Percentiles rank a stretch among this genome's conserved stretches.
phyloP scores from a whole-genome alignment of 30 jellyfish, hydroid and myxozoan genomes.

The Clytia hemisphaerica region DNA sequence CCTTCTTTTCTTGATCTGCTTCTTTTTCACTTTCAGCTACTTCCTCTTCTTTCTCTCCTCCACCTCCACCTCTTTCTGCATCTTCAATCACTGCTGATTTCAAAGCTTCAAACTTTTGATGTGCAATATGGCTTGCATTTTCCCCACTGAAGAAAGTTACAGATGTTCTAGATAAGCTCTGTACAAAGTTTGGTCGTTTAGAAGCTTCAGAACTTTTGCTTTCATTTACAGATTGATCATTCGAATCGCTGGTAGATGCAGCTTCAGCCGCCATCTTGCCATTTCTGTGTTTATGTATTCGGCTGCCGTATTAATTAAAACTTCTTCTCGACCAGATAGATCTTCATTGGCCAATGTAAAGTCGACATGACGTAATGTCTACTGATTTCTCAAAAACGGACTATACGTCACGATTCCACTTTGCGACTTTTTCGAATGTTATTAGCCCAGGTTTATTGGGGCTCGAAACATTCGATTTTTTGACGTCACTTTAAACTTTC shows the following conservation, averaged over 20 bases:
- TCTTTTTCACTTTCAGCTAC: conserved; percentile 12
- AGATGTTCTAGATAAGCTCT: conserved; percentile 4
- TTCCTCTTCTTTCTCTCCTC: neutral
- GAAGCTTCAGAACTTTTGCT: neutral
- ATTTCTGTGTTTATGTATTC: too few relatives aligned
- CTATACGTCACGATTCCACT: too few relatives aligned
- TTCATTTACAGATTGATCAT: neutral
- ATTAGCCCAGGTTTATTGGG: too few relatives aligned
- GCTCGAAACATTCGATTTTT: too few relatives aligned
- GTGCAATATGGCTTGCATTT: conserved; percentile 1
- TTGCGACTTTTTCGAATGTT: too few relatives aligned
- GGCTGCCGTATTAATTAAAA: too few relatives aligned
- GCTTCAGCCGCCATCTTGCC: conserved; percentile 21
- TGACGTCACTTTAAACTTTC: too few relatives aligned
- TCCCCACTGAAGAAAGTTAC: conserved; percentile 6
- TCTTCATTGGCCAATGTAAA: too few relatives aligned
- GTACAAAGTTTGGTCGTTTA: neutral
- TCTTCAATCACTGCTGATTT: neutral
- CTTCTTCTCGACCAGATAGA: too few relatives aligned
- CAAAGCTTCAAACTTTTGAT: neutral
- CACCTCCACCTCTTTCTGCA: neutral
- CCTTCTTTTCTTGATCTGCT: neutral
- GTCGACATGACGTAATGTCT: too few relatives aligned
- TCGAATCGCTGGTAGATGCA: neutral
- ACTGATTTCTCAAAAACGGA: too few relatives aligned